A percentile compares a stretch with the other conserved stretches of the same genome.
Evolutionary conservation across 2,888 invertebrate species (phyloP).

Genomic region (Branchipolynoe longqiensis): DNA sequence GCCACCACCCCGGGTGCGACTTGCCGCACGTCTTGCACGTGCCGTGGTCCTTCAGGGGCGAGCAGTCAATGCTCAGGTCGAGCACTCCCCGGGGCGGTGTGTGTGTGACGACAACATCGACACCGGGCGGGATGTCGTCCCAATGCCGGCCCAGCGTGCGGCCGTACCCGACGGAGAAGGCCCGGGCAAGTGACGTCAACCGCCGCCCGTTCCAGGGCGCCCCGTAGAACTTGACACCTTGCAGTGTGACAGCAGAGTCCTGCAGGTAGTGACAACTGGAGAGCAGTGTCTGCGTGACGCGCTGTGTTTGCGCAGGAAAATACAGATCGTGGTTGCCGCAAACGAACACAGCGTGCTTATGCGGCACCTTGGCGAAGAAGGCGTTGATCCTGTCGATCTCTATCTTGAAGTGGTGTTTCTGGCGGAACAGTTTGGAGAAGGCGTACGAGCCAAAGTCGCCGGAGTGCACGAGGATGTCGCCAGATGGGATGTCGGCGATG

Average conservation of each 20-base stretch:
- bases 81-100: slow-evolving; percentile 74
- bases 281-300: slow-evolving; percentile 70
- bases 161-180: slow-evolving; percentile 69
- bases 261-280: slow-evolving; percentile 75
- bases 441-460: slow-evolving; percentile 75
- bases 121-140: slow-evolving; percentile 73
- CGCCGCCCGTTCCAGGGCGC: slow-evolving; percentile 75
- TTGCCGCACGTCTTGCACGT: slow-evolving; percentile 65
- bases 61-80: slow-evolving; percentile 66
- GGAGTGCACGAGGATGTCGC: slow-evolving; percentile 77
- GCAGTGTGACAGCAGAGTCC: slow-evolving; percentile 70
- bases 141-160: slow-evolving; percentile 70
- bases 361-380: slow-evolving; percentile 74
- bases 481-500: slow-evolving; percentile 71
- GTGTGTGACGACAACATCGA: slow-evolving; percentile 77
- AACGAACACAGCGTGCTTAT: slow-evolving; percentile 77
- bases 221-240: slow-evolving; percentile 78
- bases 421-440: slow-evolving; percentile 56
- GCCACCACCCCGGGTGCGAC: slow-evolving; percentile 67
- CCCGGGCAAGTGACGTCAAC: slow-evolving; percentile 71
- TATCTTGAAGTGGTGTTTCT: slow-evolving; percentile 65
- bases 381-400: slow-evolving; percentile 65
- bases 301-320: slow-evolving; percentile 66
- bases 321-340: slow-evolving; percentile 78
- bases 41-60: not conserved